Percentiles rank a stretch among this genome's conserved stretches.
phyloP scores from a whole-genome alignment of 2,113 vertebrate genomes.

The Pteropus alecto region DNA sequence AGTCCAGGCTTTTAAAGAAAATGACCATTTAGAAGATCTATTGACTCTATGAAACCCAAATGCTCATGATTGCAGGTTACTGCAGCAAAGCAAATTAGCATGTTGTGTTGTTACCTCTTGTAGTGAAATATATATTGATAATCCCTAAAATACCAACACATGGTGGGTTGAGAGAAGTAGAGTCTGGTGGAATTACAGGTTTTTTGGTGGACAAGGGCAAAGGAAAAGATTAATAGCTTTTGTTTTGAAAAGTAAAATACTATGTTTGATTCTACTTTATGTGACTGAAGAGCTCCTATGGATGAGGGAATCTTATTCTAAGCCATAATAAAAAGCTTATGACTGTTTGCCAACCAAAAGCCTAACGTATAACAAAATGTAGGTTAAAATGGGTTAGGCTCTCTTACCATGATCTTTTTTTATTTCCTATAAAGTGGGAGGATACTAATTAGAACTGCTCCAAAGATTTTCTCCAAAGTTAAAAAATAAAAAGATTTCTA shows the following conservation, averaged over 20 bases:
- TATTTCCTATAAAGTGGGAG: background rate
- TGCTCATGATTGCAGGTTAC: background rate
- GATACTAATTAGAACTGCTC: background rate
- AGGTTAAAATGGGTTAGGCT: background rate
- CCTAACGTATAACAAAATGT: background rate
- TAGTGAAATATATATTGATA: background rate
- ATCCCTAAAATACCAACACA: background rate
- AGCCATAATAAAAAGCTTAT: background rate
- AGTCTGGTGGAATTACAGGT: background rate
- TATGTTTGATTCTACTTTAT: background rate
- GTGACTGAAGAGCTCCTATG: background rate
- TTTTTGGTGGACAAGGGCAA: background rate
- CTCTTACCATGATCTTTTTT: background rate
- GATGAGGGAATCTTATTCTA: background rate
- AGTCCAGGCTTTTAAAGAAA: slow-evolving; percentile 8
- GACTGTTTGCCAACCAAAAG: background rate
- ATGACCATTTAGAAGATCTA: background rate
- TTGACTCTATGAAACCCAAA: background rate
- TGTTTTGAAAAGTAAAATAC: background rate
- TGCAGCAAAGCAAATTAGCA: background rate
- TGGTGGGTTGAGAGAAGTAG: too few relatives aligned
- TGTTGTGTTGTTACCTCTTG: background rate
- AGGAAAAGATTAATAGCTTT: background rate
- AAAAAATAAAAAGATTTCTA: background rate
- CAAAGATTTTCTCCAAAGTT: background rate